A percentile compares a stretch with the other conserved stretches of the same genome.
These are phyloP conservation scores for Ganaspis sp. DNA, from an alignment of 1,140 invertebrate genomes.

Conservation along the genomic window DNA sequence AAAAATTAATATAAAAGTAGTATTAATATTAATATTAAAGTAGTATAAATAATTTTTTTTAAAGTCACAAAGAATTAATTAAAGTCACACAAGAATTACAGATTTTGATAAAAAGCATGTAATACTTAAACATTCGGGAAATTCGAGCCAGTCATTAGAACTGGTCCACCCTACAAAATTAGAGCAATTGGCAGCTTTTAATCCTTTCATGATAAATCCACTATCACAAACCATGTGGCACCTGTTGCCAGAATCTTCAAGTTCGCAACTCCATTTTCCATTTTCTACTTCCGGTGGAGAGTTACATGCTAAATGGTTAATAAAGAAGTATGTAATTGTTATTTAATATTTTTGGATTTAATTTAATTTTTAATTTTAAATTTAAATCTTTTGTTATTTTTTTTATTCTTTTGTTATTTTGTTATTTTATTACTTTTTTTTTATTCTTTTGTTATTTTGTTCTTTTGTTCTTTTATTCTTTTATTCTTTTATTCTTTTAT, in stretches of 20 bases:
- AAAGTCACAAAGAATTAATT: no score
- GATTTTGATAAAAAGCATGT: conserved; percentile 4
- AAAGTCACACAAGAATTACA: neutral
- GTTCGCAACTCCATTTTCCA: conserved; percentile 59
- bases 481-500: no score
- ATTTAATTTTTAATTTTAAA: no score
- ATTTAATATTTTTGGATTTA: no score
- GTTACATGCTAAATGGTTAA: conserved; percentile 43
- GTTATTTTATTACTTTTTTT: no score
- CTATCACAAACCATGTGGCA: conserved; percentile 50
- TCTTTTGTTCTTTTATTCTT: no score
- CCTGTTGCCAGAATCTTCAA: conserved; percentile 44
- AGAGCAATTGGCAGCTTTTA: conserved; percentile 49
- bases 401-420: no score
- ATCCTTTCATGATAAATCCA: conserved; percentile 53
- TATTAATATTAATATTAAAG: no score
- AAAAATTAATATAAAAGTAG: no score
- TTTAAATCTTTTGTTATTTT: no score
- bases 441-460: no score
- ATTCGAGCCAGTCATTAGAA: conserved; percentile 58
- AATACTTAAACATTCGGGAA: conserved; percentile 60
- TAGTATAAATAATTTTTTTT: no score
- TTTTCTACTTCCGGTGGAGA: conserved; percentile 53
- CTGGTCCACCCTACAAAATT: conserved; percentile 48
- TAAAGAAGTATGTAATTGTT: neutral